A percentile compares a stretch with the other conserved stretches of the same genome.
Conservation (phyloP, 2,113 vertebrate genomes). For the Phrynocephalus versicolor region DNA sequence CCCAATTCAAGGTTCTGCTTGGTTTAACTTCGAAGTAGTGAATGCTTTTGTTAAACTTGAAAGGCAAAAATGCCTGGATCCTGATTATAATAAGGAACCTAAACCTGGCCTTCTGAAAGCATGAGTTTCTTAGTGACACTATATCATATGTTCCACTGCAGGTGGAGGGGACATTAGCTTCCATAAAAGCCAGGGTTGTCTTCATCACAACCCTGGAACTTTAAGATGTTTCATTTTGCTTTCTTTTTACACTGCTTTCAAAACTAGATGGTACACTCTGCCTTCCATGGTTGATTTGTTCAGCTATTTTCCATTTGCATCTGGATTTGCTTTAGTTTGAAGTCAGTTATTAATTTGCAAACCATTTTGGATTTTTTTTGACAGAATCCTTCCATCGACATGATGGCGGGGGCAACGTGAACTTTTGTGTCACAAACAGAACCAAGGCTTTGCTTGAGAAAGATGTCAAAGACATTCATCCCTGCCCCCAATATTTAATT, state of each 20-base stretch:
- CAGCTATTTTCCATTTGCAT: background rate
- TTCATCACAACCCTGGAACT: background rate
- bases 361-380: background rate
- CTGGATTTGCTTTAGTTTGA: background rate
- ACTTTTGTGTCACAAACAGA: no score
- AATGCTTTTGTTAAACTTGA: no score
- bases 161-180: background rate
- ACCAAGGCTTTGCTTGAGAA: background rate
- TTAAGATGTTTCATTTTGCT: background rate
- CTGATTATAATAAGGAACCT: no score
- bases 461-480: background rate
- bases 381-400: background rate
- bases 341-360: background rate
- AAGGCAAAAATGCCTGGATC: no score
- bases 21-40: no score
- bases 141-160: no score
- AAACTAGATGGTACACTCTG: background rate
- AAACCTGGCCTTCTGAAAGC: no score
- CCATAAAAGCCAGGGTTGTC: background rate
- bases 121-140: no score
- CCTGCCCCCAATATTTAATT: background rate
- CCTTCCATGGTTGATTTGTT: background rate
- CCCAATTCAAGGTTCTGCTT: no score
- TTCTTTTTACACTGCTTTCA: background rate
- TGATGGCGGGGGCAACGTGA: no score